phyloP scores from a whole-genome alignment of 2,113 vertebrate species.

The Spizaetus ornatus region DNA sequence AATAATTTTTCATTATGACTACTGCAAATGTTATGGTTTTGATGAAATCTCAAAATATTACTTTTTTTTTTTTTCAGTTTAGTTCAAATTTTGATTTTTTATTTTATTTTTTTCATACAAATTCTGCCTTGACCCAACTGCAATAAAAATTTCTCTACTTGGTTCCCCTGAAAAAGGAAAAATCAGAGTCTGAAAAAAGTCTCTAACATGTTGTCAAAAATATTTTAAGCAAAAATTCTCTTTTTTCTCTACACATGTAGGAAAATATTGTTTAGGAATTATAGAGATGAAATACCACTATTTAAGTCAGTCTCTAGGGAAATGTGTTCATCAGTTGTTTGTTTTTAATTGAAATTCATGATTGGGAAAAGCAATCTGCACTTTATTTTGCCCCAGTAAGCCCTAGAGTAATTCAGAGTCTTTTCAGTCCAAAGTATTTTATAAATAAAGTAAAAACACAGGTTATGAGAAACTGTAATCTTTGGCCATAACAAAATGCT shows the following conservation, averaged over 20 bases:
- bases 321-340: background rate
- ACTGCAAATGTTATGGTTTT: background rate
- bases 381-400: background rate
- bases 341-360: background rate
- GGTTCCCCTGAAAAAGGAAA: background rate
- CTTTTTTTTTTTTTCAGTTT: background rate
- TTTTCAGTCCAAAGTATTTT: background rate
- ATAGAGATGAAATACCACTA: background rate
- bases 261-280: background rate
- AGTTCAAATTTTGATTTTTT: background rate
- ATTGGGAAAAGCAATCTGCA: constrained; percentile 1
- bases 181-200: background rate
- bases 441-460: constrained; percentile 24
- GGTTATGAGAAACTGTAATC: background rate
- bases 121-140: background rate
- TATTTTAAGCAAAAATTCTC: background rate
- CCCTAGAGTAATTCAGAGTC: background rate
- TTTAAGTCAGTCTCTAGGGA: background rate
- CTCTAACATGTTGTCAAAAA: background rate
- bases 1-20: background rate
- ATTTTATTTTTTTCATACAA: background rate
- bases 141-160: background rate
- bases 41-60: background rate
- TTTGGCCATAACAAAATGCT: background rate
- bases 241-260: background rate